Percentiles rank a stretch among this genome's conserved stretches.
Conservation (phyloP, 2,888 invertebrate species). For the Agrochola circellaris region DNA sequence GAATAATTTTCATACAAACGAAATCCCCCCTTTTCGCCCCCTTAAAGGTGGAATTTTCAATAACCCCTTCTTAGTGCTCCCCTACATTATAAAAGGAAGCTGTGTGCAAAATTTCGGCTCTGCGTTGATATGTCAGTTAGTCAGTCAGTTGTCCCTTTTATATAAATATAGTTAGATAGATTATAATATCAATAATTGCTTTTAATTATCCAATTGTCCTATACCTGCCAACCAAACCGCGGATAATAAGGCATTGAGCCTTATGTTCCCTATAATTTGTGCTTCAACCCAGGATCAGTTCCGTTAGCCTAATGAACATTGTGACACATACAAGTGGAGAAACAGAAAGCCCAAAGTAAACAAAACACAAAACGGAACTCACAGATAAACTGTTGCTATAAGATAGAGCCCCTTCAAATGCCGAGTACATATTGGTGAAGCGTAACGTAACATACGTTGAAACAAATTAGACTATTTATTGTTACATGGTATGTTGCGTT, state of each 20-base stretch:
- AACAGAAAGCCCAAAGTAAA: constrained; percentile 28
- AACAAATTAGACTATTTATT: neutral
- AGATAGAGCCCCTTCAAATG: neutral
- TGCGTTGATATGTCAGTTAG: no score
- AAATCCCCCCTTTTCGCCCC: no score
- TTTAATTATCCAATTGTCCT: constrained; percentile 7
- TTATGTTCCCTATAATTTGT: constrained; percentile 48
- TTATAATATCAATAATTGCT: constrained; percentile 4
- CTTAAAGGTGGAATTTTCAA: no score
- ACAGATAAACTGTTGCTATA: neutral
- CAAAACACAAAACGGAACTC: neutral
- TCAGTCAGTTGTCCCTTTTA: no score
- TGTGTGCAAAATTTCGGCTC: no score
- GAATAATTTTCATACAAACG: no score
- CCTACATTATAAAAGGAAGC: no score
- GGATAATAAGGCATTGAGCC: constrained; percentile 22
- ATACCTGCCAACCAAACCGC: constrained; percentile 5
- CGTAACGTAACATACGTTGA: neutral
- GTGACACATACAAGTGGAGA: neutral
- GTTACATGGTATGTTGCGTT: neutral
- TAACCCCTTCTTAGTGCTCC: no score
- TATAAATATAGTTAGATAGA: no score
- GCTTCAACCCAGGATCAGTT: constrained; percentile 38
- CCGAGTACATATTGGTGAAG: neutral
- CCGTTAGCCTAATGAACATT: constrained; percentile 57